Base-by-base conservation (phyloP, 2,888 invertebrate species). In the Trisateles emortualis region DNA sequence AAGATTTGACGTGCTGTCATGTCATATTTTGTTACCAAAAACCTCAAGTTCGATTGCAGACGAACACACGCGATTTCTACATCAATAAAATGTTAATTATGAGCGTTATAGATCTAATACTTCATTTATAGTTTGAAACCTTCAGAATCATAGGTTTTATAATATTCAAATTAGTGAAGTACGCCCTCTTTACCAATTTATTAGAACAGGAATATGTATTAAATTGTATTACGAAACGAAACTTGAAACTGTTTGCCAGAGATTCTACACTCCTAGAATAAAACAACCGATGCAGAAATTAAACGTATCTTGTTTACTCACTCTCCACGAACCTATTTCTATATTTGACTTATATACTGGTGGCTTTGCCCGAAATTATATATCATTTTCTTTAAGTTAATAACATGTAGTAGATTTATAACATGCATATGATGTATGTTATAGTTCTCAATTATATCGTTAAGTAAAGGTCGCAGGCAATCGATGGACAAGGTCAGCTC, bases 1-100 rank as follows among this genome's bases (percentile, higher is more conserved):
- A 66, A 42, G 44, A 63, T 55, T 69, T 61, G 70, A 70, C 63
- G 60, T 67, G 63, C 72, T 70, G 73, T 72, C 73, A 67, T 72
- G 67, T 72, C 72, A 65, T 67, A 70, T 58, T n/a, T 56, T 70
- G 10, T 30, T 56, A 59, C 59, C 58, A 51, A 57, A 53, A 44
- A 62, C 47, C 59, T 10, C 14, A 60, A 47, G 48, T 40, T 62
- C 43, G 54, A 50, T 52, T 50, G 55, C 43, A 56, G 35, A 50
- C 44, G 10, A 57, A 52, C 56, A 64, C 44, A 36, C 29, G 16
- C 5, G 26, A 8, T 6, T 6, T 8, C 8, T 8, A 4, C 3
- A 8, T 4, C 42, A 22, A 52, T 42, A 49, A 55, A 64, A 48
- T 44, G 26, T 50, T 39, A 50, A 53, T 43, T 58, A 41, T 29